Conservation (phyloP, 30 jellyfish, hydroid and myxozoan genomes). For the Turritopsis dohrnii region DNA sequence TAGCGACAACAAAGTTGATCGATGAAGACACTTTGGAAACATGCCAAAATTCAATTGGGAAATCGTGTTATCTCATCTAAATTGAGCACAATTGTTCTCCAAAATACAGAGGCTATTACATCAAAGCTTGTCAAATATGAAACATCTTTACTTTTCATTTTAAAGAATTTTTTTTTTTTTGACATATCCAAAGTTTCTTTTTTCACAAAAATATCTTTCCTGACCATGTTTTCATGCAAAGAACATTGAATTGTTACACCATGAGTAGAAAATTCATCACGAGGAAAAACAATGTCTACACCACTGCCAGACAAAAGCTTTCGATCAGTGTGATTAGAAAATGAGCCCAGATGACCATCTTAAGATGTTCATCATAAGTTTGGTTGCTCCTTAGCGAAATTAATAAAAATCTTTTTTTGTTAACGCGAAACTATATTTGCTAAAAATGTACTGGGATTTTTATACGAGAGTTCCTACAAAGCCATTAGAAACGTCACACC, state of each 20-base stretch:
- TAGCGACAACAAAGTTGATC: no score
- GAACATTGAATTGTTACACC: not conserved
- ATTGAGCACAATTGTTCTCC: conserved; percentile 3
- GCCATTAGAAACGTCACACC: no score
- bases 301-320: not conserved
- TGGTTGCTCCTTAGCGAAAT: no score
- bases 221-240: not conserved
- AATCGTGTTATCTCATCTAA: no score
- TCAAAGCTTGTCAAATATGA: not conserved
- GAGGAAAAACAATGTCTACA: not conserved
- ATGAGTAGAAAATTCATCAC: not conserved
- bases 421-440: no score
- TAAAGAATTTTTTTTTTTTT: not conserved
- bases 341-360: not conserved
- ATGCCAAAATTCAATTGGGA: no score
- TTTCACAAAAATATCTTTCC: not conserved
- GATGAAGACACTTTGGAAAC: no score
- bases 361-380: no score
- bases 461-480: no score
- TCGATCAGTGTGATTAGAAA: not conserved
- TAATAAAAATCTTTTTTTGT: no score
- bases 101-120: not conserved
- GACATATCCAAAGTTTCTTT: not conserved
- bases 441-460: no score
- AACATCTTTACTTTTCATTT: not conserved